These are phyloP conservation scores for Hippopotamyrus pictus DNA, from an alignment of 2,797 vertebrate genomes.

Conservation along the genomic window DNA sequence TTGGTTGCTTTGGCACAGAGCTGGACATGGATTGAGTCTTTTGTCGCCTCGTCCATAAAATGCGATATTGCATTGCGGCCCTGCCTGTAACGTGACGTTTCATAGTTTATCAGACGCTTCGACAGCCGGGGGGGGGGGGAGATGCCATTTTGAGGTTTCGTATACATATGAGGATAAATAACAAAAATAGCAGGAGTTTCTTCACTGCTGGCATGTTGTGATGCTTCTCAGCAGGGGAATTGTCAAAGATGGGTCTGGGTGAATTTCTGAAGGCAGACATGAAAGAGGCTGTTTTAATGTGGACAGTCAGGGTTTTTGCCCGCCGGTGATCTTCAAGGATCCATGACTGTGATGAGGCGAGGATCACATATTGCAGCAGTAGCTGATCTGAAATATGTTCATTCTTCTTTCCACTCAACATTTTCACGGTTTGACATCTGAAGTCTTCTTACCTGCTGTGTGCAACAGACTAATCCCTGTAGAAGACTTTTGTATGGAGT, in stretches of 20 bases:
- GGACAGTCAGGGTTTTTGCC: not conserved
- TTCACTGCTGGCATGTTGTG: not conserved
- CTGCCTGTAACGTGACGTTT: not conserved
- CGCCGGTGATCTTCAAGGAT: not conserved
- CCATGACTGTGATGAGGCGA: not conserved
- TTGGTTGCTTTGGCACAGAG: not conserved
- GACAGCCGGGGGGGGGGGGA: not conserved
- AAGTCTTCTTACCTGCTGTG: not conserved
- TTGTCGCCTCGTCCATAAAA: not conserved
- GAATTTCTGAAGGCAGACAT: not conserved
- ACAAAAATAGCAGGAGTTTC: not conserved
- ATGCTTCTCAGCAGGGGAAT: not conserved
- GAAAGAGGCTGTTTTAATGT: not conserved
- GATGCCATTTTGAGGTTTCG: not conserved
- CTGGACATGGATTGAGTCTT: not conserved
- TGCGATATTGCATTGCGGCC: not conserved
- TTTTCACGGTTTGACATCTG: not conserved
- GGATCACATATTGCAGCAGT: not conserved
- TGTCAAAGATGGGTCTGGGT: not conserved
- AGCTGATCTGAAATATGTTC: not conserved
- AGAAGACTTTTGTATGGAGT: not conserved
- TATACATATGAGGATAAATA: not conserved
- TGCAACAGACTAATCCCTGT: not conserved
- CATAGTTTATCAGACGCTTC: not conserved
- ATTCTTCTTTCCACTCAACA: not conserved